Evolutionary conservation across 2,113 vertebrate species (phyloP).

Genomic region (Trichechus manatus): DNA sequence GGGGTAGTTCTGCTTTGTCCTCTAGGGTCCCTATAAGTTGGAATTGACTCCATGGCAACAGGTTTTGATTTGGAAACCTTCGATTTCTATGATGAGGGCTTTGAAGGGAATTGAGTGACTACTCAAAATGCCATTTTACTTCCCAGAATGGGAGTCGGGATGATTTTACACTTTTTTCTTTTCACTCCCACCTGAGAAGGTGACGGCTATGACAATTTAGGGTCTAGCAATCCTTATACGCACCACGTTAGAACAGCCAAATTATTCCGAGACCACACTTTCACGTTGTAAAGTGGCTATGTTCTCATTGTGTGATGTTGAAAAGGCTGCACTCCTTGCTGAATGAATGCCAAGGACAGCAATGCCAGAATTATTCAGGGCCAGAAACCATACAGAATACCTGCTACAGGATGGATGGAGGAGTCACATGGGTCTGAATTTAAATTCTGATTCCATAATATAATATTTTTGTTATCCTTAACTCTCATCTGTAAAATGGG

Average conservation of each 20-base stretch:
- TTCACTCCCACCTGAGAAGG: background rate
- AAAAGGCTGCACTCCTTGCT: background rate
- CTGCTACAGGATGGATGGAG: background rate
- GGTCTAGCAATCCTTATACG: background rate
- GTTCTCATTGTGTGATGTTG: background rate
- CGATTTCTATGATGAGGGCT: background rate
- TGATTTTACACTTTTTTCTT: constrained; percentile 3
- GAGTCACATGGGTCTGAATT: background rate
- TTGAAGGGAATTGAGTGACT: background rate
- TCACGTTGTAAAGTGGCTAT: background rate
- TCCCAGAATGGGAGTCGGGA: background rate
- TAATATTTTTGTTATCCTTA: background rate
- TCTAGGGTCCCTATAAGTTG: too few species aligned
- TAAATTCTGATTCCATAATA: background rate
- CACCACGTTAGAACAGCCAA: background rate
- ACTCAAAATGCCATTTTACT: background rate
- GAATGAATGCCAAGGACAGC: background rate
- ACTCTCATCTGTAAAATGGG: constrained; percentile 11
- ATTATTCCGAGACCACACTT: background rate
- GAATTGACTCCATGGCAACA: too few species aligned
- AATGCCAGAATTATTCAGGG: background rate
- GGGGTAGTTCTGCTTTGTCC: too few species aligned
- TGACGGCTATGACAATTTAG: background rate
- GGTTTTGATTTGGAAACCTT: background rate
- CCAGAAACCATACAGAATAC: background rate